Percentiles rank a stretch among this genome's conserved stretches.
These are phyloP conservation scores for Cotesia congregata DNA, from an alignment of 2,888 invertebrate species.

Conservation along the genomic window DNA sequence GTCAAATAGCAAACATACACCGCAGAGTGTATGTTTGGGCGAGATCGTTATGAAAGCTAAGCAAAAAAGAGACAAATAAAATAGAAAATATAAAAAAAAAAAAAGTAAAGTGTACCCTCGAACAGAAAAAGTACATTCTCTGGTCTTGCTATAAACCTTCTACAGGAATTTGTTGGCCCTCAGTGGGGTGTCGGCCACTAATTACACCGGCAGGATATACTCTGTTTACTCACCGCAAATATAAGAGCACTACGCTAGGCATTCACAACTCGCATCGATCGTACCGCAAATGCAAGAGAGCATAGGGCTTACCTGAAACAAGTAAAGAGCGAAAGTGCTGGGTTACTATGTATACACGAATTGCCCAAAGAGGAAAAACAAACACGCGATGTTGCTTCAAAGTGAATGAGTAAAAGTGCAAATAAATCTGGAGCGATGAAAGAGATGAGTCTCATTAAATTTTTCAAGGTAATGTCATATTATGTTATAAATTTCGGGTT, in stretches of 20 bases:
- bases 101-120: constrained; percentile 8
- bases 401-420: constrained; percentile 38
- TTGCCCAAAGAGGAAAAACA: constrained; percentile 40
- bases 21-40: neutral
- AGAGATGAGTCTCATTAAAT: constrained; percentile 27
- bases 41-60: neutral
- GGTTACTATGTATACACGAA: constrained; percentile 45
- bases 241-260: constrained; percentile 49
- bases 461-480: constrained; percentile 19
- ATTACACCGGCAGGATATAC: constrained; percentile 63
- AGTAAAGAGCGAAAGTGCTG: constrained; percentile 51
- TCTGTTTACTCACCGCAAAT: constrained; percentile 64
- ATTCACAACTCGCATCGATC: constrained; percentile 37
- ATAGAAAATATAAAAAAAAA: neutral
- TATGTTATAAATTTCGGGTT: neutral
- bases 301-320: constrained; percentile 64
- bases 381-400: constrained; percentile 43
- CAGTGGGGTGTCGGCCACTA: constrained; percentile 59
- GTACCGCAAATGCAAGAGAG: constrained; percentile 42
- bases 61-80: neutral
- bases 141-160: constrained; percentile 1
- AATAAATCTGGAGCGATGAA: constrained; percentile 29
- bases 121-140: constrained; percentile 21
- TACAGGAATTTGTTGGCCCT: constrained; percentile 45
- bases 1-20: neutral